Conservation (phyloP, 2,113 vertebrate species). For the Epinephelus fuscoguttatus region DNA sequence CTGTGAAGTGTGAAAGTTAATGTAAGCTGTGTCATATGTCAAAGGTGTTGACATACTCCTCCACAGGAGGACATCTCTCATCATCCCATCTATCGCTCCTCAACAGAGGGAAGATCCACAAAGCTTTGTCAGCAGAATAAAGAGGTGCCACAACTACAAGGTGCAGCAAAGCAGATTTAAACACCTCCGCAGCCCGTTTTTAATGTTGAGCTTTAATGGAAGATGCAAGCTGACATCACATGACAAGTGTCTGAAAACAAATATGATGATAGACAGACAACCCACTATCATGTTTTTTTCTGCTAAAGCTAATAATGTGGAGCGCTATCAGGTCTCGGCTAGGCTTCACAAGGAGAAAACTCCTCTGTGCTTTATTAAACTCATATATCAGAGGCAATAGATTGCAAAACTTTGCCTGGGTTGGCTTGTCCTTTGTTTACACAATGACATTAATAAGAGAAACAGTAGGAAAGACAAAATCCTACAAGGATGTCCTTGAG, state of each 20-base stretch:
- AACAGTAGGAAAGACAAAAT: slow-evolving; percentile 1
- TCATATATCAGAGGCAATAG: slow-evolving; percentile 26
- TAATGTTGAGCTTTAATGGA: slow-evolving; percentile 48
- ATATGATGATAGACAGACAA: slow-evolving; percentile 55
- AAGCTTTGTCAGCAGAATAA: slow-evolving; percentile 66
- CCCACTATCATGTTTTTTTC: slow-evolving; percentile 10
- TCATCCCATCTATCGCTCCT: slow-evolving; percentile 50
- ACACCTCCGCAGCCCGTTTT: slow-evolving; percentile 50
- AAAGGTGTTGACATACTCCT: slow-evolving; percentile 73
- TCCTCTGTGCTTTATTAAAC: slow-evolving; percentile 43
- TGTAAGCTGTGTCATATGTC: slow-evolving; percentile 56
- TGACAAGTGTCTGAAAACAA: slow-evolving; percentile 56
- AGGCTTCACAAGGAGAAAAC: slow-evolving; percentile 21
- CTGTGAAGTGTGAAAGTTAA: slow-evolving; percentile 59
- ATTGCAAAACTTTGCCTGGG: slow-evolving; percentile 18
- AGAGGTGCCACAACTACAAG: slow-evolving; percentile 49
- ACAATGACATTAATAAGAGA: slow-evolving; percentile 38
- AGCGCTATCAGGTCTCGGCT: slow-evolving; percentile 23
- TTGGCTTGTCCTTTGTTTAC: slow-evolving; percentile 30
- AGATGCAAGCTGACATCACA: slow-evolving; percentile 37
- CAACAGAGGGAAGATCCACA: slow-evolving; percentile 45
- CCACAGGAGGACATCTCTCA: slow-evolving; percentile 71
- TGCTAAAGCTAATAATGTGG: slow-evolving; percentile 44
- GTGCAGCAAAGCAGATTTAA: slow-evolving; percentile 56
- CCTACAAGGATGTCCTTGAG: slow-evolving; percentile 5